phyloP scores from a whole-genome alignment of 2,113 vertebrate species.

The Spermophilus dauricus region DNA sequence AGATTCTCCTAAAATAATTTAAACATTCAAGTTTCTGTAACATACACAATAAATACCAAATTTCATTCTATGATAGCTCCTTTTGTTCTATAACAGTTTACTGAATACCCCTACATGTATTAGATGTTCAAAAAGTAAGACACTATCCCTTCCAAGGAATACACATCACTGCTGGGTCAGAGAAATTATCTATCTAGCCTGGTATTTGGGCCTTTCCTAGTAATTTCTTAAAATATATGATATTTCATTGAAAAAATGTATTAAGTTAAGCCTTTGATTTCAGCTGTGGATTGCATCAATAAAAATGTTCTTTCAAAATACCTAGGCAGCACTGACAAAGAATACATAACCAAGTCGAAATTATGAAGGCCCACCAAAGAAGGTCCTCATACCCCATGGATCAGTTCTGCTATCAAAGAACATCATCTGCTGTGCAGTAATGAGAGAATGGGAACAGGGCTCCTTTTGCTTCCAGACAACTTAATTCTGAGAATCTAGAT shows the following conservation, averaged over 20 bases:
- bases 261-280: conserved; percentile 28
- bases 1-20: conserved; percentile 28
- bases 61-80: not conserved
- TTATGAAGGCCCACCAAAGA: conserved; percentile 20
- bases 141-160: not conserved
- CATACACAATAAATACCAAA: not conserved
- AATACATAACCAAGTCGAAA: conserved; percentile 6
- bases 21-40: not conserved
- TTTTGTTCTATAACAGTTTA: conserved; percentile 28
- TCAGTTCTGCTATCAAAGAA: conserved; percentile 36
- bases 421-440: not conserved
- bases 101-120: not conserved
- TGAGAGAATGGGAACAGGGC: not conserved
- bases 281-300: not conserved
- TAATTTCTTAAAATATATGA: conserved; percentile 38
- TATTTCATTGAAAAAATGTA: conserved; percentile 22
- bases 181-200: not conserved
- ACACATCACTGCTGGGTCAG: not conserved
- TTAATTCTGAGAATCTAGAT: conserved; percentile 46
- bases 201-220: not conserved
- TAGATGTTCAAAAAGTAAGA: not conserved
- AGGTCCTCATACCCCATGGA: not conserved
- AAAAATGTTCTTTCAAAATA: conserved; percentile 59
- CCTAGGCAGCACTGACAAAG: not conserved
- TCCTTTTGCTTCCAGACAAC: not conserved